Evolutionary conservation across 2,888 invertebrate genomes (phyloP).

Genomic region (Drosophila aldrichi): DNA sequence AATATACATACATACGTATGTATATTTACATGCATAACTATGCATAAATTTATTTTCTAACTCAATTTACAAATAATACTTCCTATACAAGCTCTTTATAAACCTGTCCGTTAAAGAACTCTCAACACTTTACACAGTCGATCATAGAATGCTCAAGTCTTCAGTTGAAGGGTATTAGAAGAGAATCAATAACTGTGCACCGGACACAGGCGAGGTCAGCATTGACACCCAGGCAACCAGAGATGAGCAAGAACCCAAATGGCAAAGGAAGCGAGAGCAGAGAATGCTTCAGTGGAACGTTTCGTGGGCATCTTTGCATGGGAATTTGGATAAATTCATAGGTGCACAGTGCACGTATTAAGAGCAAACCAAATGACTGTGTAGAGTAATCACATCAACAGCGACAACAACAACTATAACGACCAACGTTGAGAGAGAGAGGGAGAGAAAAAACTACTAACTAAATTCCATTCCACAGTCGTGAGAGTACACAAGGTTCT

Average conservation of each 20-base stretch:
- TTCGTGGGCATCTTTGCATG: conserved; percentile 33
- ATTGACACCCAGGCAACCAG: conserved; percentile 58
- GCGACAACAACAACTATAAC: conserved; percentile 4
- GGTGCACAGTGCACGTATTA: conserved; percentile 28
- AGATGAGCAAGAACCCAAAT: conserved; percentile 38
- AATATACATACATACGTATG: background rate
- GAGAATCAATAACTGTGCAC: conserved; percentile 65
- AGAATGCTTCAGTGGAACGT: background rate
- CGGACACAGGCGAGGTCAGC: conserved; percentile 67
- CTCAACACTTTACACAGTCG: background rate
- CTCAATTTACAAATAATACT: background rate
- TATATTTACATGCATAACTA: too few relatives aligned
- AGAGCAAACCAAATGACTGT: too few relatives aligned
- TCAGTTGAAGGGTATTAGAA: conserved; percentile 3
- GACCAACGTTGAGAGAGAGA: conserved; percentile 50
- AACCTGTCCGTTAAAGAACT: background rate
- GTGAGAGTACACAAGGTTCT: conserved; percentile 83
- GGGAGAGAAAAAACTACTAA: conserved; percentile 56
- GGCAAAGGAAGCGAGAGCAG: background rate
- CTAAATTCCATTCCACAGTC: conserved; percentile 82
- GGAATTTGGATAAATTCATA: conserved; percentile 5
- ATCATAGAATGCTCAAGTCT: background rate
- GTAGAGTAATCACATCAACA: conserved; percentile 39
- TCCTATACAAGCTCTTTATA: background rate
- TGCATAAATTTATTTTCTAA: background rate